Conservation (phyloP, 2,888 invertebrate species). For the Neria commutata region DNA sequence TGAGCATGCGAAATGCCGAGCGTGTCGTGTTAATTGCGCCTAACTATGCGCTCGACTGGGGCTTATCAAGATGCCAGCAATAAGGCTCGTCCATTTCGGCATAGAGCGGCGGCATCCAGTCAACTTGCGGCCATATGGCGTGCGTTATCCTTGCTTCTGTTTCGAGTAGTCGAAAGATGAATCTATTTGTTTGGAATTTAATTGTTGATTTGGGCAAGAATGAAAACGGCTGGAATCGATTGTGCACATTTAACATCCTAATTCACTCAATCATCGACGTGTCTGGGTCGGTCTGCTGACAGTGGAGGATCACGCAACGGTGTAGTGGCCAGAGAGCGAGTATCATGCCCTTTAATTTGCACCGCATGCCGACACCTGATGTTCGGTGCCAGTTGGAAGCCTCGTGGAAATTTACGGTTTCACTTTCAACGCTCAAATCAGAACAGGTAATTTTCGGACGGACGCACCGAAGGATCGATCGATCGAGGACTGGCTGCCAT, state of each 20-base stretch:
- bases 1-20: slow-evolving; percentile 26
- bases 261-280: slow-evolving; percentile 26
- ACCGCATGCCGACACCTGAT: slow-evolving; percentile 51
- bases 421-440: slow-evolving; percentile 56
- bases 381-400: slow-evolving; percentile 44
- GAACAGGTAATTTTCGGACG: slow-evolving; percentile 47
- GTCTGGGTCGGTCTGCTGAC: slow-evolving; percentile 26
- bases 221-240: slow-evolving; percentile 32
- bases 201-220: slow-evolving; percentile 46
- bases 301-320: slow-evolving; percentile 17
- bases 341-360: slow-evolving; percentile 18
- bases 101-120: slow-evolving; percentile 12
- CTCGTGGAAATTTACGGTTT: slow-evolving; percentile 46
- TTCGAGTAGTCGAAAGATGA: slow-evolving; percentile 35
- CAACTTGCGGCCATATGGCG: slow-evolving; percentile 41
- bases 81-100: slow-evolving; percentile 12
- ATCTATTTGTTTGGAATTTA: slow-evolving; percentile 51
- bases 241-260: slow-evolving; percentile 26
- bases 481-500: neutral
- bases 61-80: slow-evolving; percentile 33
- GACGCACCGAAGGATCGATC: slow-evolving; percentile 38
- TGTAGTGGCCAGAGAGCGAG: slow-evolving; percentile 25
- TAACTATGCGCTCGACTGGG: slow-evolving; percentile 42
- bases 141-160: slow-evolving; percentile 20
- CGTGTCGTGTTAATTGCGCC: slow-evolving; percentile 58